Evolutionary conservation across 1,140 invertebrate genomes (phyloP).

Genomic region (Proctacanthus coquilletti): DNA sequence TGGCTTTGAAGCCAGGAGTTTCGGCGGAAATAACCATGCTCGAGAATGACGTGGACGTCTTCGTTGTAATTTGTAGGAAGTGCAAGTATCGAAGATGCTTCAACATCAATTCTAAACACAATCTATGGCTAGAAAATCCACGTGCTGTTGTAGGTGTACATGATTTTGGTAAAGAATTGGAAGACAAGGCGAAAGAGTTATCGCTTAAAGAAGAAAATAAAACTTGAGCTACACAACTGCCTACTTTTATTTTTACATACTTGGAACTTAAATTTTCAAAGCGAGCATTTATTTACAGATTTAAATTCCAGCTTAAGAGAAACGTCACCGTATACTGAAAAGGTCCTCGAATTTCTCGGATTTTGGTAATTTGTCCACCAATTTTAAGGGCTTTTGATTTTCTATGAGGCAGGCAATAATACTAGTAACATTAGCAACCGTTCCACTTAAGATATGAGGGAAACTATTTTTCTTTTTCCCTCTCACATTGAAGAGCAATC

Average conservation of each 20-base stretch:
- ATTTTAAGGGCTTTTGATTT: constrained; percentile 29
- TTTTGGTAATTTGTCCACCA: too few species aligned
- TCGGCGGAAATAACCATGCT: constrained; percentile 6
- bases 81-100: constrained; percentile 7
- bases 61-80: constrained; percentile 3
- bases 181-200: neutral
- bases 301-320: too few species aligned
- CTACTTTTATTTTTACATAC: too few species aligned
- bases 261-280: too few species aligned
- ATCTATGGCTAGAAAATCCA: constrained; percentile 10
- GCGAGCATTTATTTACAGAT: too few species aligned
- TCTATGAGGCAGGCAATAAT: constrained; percentile 44
- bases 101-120: constrained; percentile 8
- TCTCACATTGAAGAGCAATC: constrained; percentile 39
- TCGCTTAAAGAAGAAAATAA: too few species aligned
- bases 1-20: constrained; percentile 6
- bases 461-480: constrained; percentile 32
- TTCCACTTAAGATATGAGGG: constrained; percentile 39
- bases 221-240: too few species aligned
- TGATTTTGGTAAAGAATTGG: too few species aligned
- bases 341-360: too few species aligned
- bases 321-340: too few species aligned
- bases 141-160: constrained; percentile 7
- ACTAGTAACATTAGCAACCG: constrained; percentile 39
- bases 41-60: neutral